Percentiles rank a stretch among this genome's conserved stretches.
Evolutionary conservation across 2,888 invertebrate species (phyloP).

Genomic region (Erebia aethiops): DNA sequence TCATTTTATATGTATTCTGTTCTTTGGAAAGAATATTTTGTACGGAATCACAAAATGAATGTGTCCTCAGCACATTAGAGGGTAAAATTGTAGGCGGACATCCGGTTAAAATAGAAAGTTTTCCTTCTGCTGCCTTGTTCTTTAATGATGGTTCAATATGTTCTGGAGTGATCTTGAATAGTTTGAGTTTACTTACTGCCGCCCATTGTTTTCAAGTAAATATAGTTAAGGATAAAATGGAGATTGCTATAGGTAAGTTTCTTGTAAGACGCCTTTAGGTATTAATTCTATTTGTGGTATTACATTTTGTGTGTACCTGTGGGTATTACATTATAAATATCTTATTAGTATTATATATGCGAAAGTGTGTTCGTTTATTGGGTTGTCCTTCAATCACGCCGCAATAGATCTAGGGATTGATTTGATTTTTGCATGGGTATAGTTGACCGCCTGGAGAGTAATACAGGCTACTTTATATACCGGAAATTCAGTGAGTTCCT

Average conservation of each 20-base stretch:
- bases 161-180: slow-evolving; percentile 61
- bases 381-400: no score
- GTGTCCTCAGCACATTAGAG: slow-evolving; percentile 28
- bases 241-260: slow-evolving; percentile 53
- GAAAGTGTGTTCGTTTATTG: no score
- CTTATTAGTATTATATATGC: no score
- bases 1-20: neutral
- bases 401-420: no score
- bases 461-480: no score
- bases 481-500: no score
- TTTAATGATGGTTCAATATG: slow-evolving; percentile 61
- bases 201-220: slow-evolving; percentile 65
- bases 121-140: slow-evolving; percentile 59
- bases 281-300: no score
- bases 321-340: no score
- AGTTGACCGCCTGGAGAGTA: no score
- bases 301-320: no score
- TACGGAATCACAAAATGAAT: slow-evolving; percentile 24
- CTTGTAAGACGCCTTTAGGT: neutral
- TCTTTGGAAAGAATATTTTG: neutral
- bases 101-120: slow-evolving; percentile 48
- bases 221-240: slow-evolving; percentile 51
- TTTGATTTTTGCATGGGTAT: no score
- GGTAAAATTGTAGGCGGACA: slow-evolving; percentile 60
- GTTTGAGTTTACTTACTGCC: slow-evolving; percentile 61